These are phyloP conservation scores for Acholoe squamosa DNA, from an alignment of 2,888 invertebrate species.

Conservation along the genomic window DNA sequence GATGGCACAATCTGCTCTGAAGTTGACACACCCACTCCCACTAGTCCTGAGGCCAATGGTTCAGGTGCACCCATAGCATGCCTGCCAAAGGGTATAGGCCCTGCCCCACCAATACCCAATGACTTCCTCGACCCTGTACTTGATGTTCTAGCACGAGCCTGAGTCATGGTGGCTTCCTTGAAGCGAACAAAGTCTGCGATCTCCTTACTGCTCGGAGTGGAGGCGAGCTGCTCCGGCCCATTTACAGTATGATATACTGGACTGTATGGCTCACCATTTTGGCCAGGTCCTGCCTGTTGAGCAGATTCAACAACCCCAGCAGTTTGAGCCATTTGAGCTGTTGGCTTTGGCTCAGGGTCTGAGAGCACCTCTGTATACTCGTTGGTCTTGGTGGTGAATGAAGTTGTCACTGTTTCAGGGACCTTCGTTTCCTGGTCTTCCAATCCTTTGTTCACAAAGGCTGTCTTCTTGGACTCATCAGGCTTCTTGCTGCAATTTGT, in stretches of 20 bases:
- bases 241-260: not conserved
- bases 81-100: slow-evolving; percentile 11
- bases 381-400: not conserved
- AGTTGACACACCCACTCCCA: too few relatives aligned
- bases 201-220: not conserved
- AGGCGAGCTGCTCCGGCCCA: not conserved
- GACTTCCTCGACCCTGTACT: slow-evolving; percentile 8
- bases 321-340: not conserved
- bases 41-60: not conserved
- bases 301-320: not conserved
- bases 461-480: not conserved
- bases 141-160: not conserved
- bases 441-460: not conserved
- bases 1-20: not conserved
- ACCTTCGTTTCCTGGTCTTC: not conserved
- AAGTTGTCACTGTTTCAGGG: not conserved
- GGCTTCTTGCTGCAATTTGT: too few relatives aligned
- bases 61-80: not conserved
- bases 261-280: not conserved
- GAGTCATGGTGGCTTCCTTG: not conserved
- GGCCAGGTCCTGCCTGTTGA: not conserved
- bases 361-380: not conserved
- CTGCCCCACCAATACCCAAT: slow-evolving; percentile 27
- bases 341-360: not conserved
- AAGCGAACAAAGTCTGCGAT: not conserved